Evolutionary conservation across 1,140 invertebrate species (phyloP), one percentile per base, ranked within the genome.

Genomic region (Agrypnia vestita): DNA sequence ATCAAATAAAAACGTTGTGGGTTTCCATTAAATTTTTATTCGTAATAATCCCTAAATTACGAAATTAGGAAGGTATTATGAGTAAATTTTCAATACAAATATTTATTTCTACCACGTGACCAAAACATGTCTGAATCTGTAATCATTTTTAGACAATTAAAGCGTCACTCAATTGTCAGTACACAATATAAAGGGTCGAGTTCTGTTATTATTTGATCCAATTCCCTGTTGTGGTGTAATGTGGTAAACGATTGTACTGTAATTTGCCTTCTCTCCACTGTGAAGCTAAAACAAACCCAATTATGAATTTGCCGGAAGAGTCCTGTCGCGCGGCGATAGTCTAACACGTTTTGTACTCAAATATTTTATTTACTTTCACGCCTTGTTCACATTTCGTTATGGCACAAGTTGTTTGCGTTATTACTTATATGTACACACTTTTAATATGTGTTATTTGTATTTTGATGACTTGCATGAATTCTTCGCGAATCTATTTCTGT

Each of bases 201-300:
- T 35, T 35, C 25, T 35, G 6, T 35, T 35, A 35, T 35, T 71
- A 47, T 71, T 49, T 71, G 67, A 71, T 71, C 11, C 49, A 71
- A 71, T 71, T 71, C 67, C 67, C 46, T 21, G 67, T 71, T 71
- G 67, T 3, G 46, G 67, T 46, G 67, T 71, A 71, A 71, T 71
- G 67, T 71, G 67, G 67, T 71, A 71, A 71, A 47, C 67, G 47
- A 71, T 71, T 47, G 17, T 25, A 17, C 67, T 71, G 46, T 71
- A 49, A 17, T 51, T 17, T 71, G 11, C 46, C 17, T 49, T 15
- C 47, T 71, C 17, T 15, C 44, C 69, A 61, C 62, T 59, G 61
- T 43, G 35, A 74, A 80, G 75, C 76, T 76, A 80, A 80, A 80
- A 76, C 59, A 80, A 80, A 80, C 79, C 55, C 79, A 80, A 80